Conservation (phyloP, 2,888 invertebrate species). For the Byasa hedistus region DNA sequence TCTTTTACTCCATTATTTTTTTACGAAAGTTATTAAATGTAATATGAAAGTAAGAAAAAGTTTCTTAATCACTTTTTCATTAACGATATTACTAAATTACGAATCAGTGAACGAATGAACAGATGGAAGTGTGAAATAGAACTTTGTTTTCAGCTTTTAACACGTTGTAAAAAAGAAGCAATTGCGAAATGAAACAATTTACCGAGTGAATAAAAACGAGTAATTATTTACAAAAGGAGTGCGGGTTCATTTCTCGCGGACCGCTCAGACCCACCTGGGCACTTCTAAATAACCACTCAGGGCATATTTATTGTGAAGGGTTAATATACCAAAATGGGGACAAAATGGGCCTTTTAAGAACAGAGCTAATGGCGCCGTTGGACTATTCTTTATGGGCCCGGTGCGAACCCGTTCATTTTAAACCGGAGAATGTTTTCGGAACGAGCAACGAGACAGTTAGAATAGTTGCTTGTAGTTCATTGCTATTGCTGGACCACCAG, state of each 20-base stretch:
- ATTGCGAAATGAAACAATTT: conserved; percentile 4
- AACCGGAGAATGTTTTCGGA: too few relatives aligned
- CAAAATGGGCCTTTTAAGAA: conserved; percentile 29
- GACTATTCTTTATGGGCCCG: conserved; percentile 25
- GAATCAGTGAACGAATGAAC: too few relatives aligned
- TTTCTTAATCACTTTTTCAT: too few relatives aligned
- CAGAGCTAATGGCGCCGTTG: conserved; percentile 26
- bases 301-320: conserved; percentile 52
- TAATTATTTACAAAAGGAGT: conserved; percentile 38
- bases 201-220: conserved; percentile 32
- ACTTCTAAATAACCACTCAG: conserved; percentile 42
- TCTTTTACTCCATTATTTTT: too few relatives aligned
- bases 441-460: too few relatives aligned
- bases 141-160: too few relatives aligned
- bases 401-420: conserved; percentile 13
- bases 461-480: too few relatives aligned
- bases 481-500: too few relatives aligned
- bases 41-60: too few relatives aligned
- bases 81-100: too few relatives aligned
- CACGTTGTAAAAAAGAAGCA: not conserved
- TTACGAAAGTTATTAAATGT: too few relatives aligned
- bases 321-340: conserved; percentile 45
- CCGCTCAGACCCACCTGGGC: conserved; percentile 42
- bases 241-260: conserved; percentile 34
- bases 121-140: too few relatives aligned